Evolutionary conservation across 2,888 invertebrate genomes (phyloP).

Genomic region (Lepidochrysops patricia): DNA sequence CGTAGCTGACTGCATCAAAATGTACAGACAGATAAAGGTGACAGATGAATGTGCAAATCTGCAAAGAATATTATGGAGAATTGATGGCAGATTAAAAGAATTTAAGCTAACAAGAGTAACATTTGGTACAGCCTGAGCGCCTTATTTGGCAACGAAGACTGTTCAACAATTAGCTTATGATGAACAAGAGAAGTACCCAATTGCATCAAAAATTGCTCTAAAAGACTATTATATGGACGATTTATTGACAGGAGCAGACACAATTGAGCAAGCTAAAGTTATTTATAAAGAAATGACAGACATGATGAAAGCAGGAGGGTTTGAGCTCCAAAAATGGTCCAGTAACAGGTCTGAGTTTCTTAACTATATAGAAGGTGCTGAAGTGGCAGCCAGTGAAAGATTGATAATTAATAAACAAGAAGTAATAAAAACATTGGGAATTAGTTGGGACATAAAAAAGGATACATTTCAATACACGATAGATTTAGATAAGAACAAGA

Average conservation of each 20-base stretch:
- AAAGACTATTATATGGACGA: slow-evolving; percentile 26
- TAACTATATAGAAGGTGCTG: background rate
- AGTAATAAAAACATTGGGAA: slow-evolving; percentile 17
- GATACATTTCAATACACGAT: slow-evolving; percentile 11
- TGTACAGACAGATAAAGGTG: background rate
- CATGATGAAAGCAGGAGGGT: slow-evolving; percentile 28
- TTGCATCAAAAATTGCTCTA: slow-evolving; percentile 11
- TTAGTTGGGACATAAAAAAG: slow-evolving; percentile 12
- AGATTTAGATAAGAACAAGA: background rate
- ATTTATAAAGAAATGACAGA: slow-evolving; percentile 24
- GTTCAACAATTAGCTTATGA: slow-evolving; percentile 22
- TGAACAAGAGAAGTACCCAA: slow-evolving; percentile 16
- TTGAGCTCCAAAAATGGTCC: slow-evolving; percentile 28
- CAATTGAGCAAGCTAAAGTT: slow-evolving; percentile 20
- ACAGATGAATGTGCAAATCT: background rate
- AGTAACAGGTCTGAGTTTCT: slow-evolving; percentile 18
- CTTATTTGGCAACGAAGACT: slow-evolving; percentile 23
- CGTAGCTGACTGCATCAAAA: background rate
- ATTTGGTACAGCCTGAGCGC: slow-evolving; percentile 22
- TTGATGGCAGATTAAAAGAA: background rate
- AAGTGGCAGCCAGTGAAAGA: background rate
- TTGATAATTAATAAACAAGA: slow-evolving; percentile 11
- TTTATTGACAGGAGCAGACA: slow-evolving; percentile 23
- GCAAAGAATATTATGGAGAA: slow-evolving; percentile 1
- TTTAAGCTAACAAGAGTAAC: slow-evolving; percentile 71